Conservation (phyloP, 2,113 vertebrate species). For the Taxidea taxus region DNA sequence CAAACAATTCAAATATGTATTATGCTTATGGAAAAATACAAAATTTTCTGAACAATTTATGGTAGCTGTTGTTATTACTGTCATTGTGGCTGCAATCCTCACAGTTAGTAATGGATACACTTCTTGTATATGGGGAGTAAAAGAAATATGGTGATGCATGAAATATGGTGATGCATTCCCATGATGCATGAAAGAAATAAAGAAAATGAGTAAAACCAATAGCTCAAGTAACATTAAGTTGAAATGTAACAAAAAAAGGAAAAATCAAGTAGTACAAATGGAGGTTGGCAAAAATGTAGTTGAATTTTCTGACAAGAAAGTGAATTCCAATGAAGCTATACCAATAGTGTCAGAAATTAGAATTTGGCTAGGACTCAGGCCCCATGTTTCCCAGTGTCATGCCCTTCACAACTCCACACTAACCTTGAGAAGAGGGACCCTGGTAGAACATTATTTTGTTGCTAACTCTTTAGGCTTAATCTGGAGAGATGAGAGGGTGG, state of each 20-base stretch:
- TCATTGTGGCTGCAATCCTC: background rate
- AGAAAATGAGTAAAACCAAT: background rate
- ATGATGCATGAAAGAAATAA: background rate
- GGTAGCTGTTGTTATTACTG: background rate
- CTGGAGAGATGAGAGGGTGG: background rate
- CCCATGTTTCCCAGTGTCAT: background rate
- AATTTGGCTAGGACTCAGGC: background rate
- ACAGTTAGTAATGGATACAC: background rate
- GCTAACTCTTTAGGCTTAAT: background rate
- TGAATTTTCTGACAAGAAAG: background rate
- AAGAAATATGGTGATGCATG: background rate
- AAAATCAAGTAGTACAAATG: background rate
- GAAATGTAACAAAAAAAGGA: background rate
- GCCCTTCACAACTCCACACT: background rate
- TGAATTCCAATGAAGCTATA: background rate
- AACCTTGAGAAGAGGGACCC: background rate
- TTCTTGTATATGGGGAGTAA: background rate
- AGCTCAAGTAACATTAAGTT: background rate
- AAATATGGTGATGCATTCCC: background rate
- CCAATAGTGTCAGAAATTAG: background rate
- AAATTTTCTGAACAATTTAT: background rate
- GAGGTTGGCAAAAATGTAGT: background rate
- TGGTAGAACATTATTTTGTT: background rate
- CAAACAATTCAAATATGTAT: background rate
- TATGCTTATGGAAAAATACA: background rate